Conservation (phyloP, 2,113 vertebrate genomes). For the Chamaea fasciata region DNA sequence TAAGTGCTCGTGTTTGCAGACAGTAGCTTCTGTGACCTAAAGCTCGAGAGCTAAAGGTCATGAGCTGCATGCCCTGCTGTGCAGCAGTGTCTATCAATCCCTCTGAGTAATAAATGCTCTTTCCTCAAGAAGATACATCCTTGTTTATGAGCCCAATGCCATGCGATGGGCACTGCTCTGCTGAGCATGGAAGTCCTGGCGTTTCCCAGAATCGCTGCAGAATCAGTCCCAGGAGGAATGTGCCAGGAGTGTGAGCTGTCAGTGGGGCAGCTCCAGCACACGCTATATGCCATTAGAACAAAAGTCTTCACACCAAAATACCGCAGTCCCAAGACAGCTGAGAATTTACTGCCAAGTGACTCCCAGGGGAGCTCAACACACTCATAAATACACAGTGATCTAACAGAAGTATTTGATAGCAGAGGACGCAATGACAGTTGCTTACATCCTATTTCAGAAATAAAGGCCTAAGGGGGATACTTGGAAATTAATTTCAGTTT, state of each 20-base stretch:
- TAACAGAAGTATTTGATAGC: background rate
- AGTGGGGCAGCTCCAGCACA: background rate
- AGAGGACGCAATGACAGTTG: background rate
- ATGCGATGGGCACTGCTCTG: background rate
- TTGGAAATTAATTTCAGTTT: background rate
- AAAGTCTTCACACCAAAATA: background rate
- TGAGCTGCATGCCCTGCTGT: background rate
- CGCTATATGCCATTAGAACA: background rate
- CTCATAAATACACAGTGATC: background rate
- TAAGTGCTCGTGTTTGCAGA: background rate
- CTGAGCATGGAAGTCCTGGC: rapidly evolving
- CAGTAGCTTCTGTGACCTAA: background rate
- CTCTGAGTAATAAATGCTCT: background rate
- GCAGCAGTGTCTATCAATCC: background rate
- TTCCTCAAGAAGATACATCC: background rate
- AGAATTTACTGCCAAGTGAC: background rate
- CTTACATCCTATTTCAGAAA: background rate
- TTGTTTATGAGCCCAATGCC: background rate
- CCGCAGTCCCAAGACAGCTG: background rate
- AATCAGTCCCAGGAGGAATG: background rate
- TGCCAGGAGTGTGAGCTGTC: background rate
- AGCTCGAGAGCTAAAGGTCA: background rate
- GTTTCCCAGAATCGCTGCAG: background rate
- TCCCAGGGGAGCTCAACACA: background rate
- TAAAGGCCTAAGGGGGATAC: background rate